phyloP scores from a whole-genome alignment of 2,113 vertebrate species.

The Eubucco bourcierii region DNA sequence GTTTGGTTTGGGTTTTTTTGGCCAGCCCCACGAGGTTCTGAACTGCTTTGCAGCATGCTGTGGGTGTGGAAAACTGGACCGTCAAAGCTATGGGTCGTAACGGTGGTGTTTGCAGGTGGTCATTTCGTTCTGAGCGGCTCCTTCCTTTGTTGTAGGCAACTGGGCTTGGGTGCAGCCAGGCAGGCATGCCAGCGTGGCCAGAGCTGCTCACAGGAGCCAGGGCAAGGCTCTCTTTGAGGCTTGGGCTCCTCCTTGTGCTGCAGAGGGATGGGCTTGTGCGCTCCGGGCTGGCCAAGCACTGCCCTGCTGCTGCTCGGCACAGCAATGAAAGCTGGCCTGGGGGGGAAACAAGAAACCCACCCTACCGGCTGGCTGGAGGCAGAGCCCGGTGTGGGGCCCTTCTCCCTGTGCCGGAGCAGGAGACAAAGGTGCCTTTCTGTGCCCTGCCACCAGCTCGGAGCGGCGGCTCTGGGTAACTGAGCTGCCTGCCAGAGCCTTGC shows the following conservation, averaged over 20 bases:
- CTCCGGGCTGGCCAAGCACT: not conserved
- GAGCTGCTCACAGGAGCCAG: not conserved
- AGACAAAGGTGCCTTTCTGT: not conserved
- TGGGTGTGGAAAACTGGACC: not conserved
- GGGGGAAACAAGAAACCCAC: accelerated
- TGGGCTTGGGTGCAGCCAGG: not conserved
- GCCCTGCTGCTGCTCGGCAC: not conserved
- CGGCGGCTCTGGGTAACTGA: not conserved
- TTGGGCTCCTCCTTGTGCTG: not conserved
- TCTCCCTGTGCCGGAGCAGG: not conserved
- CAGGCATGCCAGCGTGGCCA: not conserved
- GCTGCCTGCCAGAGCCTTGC: not conserved
- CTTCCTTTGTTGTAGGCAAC: not conserved
- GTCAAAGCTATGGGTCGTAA: not conserved
- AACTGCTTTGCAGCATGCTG: not conserved
- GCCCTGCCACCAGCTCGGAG: not conserved
- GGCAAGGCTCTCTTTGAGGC: not conserved
- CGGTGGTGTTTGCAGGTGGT: not conserved
- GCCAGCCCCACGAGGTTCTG: not conserved
- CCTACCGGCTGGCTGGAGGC: not conserved
- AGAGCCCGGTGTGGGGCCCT: not conserved
- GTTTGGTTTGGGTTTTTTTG: not conserved
- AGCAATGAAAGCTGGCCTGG: not conserved
- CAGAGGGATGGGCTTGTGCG: not conserved
- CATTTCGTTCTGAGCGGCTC: not conserved